phyloP scores from a whole-genome alignment of 2,797 vertebrate species.

The Sebastes trivittatus region DNA sequence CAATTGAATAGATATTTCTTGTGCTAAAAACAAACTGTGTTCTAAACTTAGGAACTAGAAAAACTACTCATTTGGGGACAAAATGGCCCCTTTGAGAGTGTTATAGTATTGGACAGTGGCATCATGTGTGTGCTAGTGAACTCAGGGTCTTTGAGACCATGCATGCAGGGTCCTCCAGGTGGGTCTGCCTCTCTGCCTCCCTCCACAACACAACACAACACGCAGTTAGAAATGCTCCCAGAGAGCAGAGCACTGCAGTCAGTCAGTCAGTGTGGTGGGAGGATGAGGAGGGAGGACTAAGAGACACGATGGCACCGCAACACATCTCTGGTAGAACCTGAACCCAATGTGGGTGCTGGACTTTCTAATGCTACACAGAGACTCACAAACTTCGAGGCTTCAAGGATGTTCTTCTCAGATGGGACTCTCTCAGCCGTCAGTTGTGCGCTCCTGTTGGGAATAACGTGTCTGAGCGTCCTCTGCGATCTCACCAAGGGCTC shows the following conservation, averaged over 20 bases:
- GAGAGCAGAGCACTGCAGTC: slow-evolving; percentile 1
- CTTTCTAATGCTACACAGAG: slow-evolving; percentile 61
- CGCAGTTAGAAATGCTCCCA: slow-evolving; percentile 44
- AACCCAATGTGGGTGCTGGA: slow-evolving; percentile 53
- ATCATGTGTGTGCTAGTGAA: neutral
- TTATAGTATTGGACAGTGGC: neutral
- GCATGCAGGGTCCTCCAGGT: slow-evolving; percentile 74
- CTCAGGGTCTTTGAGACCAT: slow-evolving; percentile 76
- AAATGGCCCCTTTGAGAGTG: neutral
- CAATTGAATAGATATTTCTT: too few relatives aligned
- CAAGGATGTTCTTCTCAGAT: slow-evolving; percentile 89
- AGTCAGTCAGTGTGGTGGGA: slow-evolving; percentile 39
- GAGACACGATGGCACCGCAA: slow-evolving; percentile 69
- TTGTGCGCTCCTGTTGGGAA: slow-evolving; percentile 82
- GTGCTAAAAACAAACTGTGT: too few relatives aligned
- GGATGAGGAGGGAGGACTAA: slow-evolving; percentile 66
- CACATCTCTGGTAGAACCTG: slow-evolving; percentile 51
- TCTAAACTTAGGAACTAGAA: too few relatives aligned
- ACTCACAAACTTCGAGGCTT: slow-evolving; percentile 67
- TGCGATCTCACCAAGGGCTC: slow-evolving; percentile 82
- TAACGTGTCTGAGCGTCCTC: slow-evolving; percentile 82
- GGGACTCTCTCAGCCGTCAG: slow-evolving; percentile 81
- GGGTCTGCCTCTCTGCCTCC: slow-evolving; percentile 61
- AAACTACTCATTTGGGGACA: accelerated
- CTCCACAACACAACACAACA: slow-evolving; percentile 53